These are phyloP conservation scores for Rhinogobio ventralis DNA, from an alignment of 2,797 vertebrate species.

Conservation along the genomic window DNA sequence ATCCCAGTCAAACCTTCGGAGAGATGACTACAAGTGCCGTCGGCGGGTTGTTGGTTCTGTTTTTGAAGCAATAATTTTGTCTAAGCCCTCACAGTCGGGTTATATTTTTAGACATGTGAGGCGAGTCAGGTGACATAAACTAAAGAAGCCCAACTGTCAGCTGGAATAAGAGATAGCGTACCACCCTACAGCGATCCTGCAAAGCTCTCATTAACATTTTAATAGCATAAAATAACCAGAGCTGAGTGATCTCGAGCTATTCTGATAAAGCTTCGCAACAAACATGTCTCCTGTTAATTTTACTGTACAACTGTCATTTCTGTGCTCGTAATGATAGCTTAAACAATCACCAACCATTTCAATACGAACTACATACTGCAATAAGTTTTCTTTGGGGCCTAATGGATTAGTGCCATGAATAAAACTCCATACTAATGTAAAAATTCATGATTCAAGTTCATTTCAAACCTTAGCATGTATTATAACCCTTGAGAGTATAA, in stretches of 20 bases:
- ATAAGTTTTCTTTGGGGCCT: not conserved
- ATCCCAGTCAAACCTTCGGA: constrained; percentile 24
- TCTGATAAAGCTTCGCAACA: not conserved
- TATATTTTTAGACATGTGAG: constrained; percentile 36
- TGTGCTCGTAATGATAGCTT: constrained; percentile 2
- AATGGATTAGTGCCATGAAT: constrained; percentile 11
- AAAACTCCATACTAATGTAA: not conserved
- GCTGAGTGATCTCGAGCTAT: not conserved
- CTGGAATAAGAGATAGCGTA: constrained; percentile 10
- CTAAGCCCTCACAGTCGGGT: not conserved
- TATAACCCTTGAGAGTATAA: not conserved
- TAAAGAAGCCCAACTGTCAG: constrained; percentile 7
- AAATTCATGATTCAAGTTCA: not conserved
- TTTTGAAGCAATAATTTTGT: constrained; percentile 31
- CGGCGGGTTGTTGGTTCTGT: constrained; percentile 11
- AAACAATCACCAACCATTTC: constrained; percentile 11
- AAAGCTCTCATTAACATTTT: constrained; percentile 27
- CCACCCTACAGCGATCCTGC: not conserved
- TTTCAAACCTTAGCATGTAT: not conserved
- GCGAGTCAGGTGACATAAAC: constrained; percentile 1
- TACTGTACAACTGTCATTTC: not conserved
- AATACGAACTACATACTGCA: not conserved
- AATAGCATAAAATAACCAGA: constrained; percentile 27
- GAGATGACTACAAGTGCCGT: constrained; percentile 5
- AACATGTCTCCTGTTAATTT: not conserved